phyloP scores from a whole-genome alignment of 2,797 vertebrate species.

The Hylomyscus alleni region DNA sequence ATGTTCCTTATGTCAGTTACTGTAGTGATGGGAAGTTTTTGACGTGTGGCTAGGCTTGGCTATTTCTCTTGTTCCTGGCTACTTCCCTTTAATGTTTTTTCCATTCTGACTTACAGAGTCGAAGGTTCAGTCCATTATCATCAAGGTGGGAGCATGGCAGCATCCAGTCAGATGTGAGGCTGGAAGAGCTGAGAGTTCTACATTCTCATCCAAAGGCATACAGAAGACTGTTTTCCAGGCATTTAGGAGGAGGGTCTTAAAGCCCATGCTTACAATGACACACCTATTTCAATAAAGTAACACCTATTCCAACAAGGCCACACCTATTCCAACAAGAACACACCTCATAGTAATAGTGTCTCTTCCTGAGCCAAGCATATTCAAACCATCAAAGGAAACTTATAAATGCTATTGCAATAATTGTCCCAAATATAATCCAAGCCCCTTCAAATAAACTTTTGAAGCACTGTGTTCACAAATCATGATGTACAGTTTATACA shows the following conservation, averaged over 20 bases:
- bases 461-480: neutral
- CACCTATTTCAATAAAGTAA: neutral
- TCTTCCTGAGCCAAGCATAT: neutral
- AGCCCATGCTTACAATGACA: neutral
- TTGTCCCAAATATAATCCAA: neutral
- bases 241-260: neutral
- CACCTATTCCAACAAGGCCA: neutral
- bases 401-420: neutral
- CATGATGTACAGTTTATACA: no score
- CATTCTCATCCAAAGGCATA: neutral
- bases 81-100: neutral
- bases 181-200: neutral
- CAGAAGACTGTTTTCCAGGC: neutral
- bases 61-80: neutral
- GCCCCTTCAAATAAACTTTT: neutral
- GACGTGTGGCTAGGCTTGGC: neutral
- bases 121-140: neutral
- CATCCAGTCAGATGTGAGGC: neutral
- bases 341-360: no score
- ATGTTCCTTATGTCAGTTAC: neutral
- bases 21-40: neutral
- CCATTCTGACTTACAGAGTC: neutral
- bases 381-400: neutral
- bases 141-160: neutral
- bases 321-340: neutral